Evolutionary conservation across 92 coral and sea anemone species (phyloP).

Genomic region (Parazoanthus atlanticus): DNA sequence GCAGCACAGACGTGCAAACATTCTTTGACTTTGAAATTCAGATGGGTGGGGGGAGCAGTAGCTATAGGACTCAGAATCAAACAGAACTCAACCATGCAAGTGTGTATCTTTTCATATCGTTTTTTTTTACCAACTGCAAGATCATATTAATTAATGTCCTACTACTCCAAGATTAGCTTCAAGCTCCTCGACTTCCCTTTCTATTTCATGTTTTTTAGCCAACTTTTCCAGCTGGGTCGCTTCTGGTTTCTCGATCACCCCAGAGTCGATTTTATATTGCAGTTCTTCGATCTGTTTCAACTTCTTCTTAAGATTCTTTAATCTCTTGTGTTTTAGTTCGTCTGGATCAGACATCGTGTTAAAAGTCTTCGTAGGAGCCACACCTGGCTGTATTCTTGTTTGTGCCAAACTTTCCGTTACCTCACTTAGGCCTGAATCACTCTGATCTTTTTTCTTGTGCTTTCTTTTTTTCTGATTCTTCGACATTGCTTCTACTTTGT

Average conservation of each 20-base stretch:
- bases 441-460: slow-evolving; percentile 68
- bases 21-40: too few species aligned
- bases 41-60: too few species aligned
- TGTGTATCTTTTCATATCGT: too few species aligned
- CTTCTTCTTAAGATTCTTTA: slow-evolving; percentile 90
- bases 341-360: slow-evolving; percentile 71
- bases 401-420: slow-evolving; percentile 57
- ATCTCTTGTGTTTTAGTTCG: slow-evolving; percentile 74
- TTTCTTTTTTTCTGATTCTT: slow-evolving; percentile 85
- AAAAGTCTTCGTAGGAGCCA: slow-evolving; percentile 60
- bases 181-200: slow-evolving; percentile 74
- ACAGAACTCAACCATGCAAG: too few species aligned
- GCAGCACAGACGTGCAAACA: too few species aligned
- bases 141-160: not conserved
- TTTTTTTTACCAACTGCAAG: too few species aligned
- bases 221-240: slow-evolving; percentile 84
- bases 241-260: slow-evolving; percentile 80
- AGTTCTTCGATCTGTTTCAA: slow-evolving; percentile 94
- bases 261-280: slow-evolving; percentile 86
- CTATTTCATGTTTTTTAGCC: slow-evolving; percentile 72
- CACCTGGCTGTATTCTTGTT: slow-evolving; percentile 45
- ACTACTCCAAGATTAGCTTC: slow-evolving; percentile 46
- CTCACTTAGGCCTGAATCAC: slow-evolving; percentile 41
- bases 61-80: too few species aligned
- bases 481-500: slow-evolving; percentile 53